Conservation (phyloP, 23 tunicate genomes). For the Pegea sp. region DNA sequence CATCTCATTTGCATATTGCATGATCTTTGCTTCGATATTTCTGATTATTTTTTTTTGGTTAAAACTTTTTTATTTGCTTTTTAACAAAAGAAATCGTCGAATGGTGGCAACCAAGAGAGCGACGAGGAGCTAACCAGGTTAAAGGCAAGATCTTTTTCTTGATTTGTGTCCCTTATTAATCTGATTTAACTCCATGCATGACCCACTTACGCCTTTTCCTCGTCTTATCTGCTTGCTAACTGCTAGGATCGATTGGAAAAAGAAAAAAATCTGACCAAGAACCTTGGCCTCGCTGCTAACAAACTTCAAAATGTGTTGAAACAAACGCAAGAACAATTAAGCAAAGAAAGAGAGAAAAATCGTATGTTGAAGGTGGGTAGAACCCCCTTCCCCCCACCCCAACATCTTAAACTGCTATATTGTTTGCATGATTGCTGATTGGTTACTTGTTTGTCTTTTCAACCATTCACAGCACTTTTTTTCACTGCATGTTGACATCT, state of each 20-base stretch:
- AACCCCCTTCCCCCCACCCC: too few species aligned
- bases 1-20: too few species aligned
- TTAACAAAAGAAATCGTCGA: not conserved
- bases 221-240: not conserved
- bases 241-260: constrained; percentile 60
- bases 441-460: too few species aligned
- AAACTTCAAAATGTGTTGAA: constrained; percentile 59
- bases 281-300: constrained; percentile 56
- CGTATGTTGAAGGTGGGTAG: not conserved
- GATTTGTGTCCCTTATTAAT: not conserved
- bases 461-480: too few species aligned
- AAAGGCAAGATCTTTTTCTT: constrained; percentile 41
- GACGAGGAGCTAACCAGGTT: constrained; percentile 41
- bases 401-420: too few species aligned
- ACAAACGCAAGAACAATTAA: constrained; percentile 77
- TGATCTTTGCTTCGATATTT: too few species aligned
- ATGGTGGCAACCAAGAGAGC: constrained; percentile 9
- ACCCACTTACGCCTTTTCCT: not conserved
- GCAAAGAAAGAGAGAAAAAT: constrained; percentile 48
- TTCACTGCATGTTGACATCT: too few species aligned
- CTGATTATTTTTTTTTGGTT: constrained; percentile 9
- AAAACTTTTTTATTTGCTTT: not conserved
- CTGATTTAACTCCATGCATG: not conserved
- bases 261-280: constrained; percentile 53
- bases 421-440: too few species aligned